phyloP scores from a whole-genome alignment of 2,113 vertebrate genomes.

The Lynx canadensis region DNA sequence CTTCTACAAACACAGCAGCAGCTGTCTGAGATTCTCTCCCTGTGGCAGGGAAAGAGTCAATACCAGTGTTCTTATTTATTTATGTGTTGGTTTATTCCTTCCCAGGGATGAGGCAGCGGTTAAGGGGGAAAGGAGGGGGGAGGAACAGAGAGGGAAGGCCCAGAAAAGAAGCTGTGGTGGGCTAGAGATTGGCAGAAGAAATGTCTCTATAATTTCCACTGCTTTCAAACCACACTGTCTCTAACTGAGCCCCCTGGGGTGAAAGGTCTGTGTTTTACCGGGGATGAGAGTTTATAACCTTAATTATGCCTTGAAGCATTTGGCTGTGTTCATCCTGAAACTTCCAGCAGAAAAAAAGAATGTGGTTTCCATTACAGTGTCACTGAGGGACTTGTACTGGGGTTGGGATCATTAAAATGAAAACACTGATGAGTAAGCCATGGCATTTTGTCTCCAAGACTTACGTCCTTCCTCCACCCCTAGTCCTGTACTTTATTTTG shows the following conservation, averaged over 20 bases:
- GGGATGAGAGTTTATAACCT: slow-evolving; percentile 69
- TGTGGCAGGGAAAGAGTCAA: slow-evolving; percentile 3
- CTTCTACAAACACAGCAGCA: background rate
- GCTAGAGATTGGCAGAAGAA: slow-evolving; percentile 27
- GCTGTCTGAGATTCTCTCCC: background rate
- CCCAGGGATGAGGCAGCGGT: background rate
- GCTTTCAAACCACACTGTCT: slow-evolving; percentile 58
- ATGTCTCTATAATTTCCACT: slow-evolving; percentile 59
- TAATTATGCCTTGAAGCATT: slow-evolving; percentile 80
- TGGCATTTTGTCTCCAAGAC: slow-evolving; percentile 83
- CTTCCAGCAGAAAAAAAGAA: slow-evolving; percentile 78
- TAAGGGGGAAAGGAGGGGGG: background rate
- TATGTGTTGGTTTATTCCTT: slow-evolving; percentile 26
- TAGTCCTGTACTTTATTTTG: slow-evolving; percentile 82
- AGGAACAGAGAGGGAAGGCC: background rate
- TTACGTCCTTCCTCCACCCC: slow-evolving; percentile 80
- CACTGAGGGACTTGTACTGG: slow-evolving; percentile 79
- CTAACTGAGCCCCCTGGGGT: slow-evolving; percentile 28
- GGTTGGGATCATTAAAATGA: slow-evolving; percentile 80
- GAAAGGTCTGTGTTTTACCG: slow-evolving; percentile 61
- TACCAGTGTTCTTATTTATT: slow-evolving; percentile 13
- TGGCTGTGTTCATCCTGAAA: slow-evolving; percentile 80
- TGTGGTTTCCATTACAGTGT: slow-evolving; percentile 84
- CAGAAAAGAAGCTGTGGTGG: slow-evolving; percentile 44
- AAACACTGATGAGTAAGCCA: slow-evolving; percentile 85